Percentiles rank a stretch among this genome's conserved stretches.
phyloP scores from a whole-genome alignment of 2,113 vertebrate species.

The Sturnus vulgaris region DNA sequence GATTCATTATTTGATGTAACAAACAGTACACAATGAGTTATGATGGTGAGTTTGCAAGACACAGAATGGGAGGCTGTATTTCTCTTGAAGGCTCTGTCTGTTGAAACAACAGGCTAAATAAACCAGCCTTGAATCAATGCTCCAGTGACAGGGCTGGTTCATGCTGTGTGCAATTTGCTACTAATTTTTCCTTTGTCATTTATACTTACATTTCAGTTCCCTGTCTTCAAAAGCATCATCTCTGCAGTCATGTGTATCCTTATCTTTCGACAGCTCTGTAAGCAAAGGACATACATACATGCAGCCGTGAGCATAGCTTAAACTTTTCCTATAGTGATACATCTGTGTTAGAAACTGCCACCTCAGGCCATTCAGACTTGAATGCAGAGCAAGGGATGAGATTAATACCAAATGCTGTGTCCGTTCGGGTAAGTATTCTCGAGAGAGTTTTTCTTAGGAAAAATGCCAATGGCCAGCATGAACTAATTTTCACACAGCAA shows the following conservation, averaged over 20 bases:
- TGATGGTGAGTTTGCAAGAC: neutral
- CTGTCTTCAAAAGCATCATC: neutral
- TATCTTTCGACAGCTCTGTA: constrained; percentile 31
- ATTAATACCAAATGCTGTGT: neutral
- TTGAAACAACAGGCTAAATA: neutral
- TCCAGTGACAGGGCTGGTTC: neutral
- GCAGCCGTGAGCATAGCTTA: neutral
- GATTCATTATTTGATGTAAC: neutral
- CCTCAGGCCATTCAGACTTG: neutral
- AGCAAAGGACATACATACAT: neutral
- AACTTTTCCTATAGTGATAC: neutral
- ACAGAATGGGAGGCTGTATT: neutral
- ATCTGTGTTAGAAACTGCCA: neutral
- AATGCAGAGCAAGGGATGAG: neutral
- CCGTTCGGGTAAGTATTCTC: neutral
- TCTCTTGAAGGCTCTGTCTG: neutral
- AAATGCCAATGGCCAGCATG: neutral
- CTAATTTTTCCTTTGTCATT: neutral
- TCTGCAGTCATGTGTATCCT: neutral
- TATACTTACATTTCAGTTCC: constrained; percentile 56
- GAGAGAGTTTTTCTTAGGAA: neutral
- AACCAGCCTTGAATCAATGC: neutral
- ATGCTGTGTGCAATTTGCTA: neutral
- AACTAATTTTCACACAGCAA: neutral
- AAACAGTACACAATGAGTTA: neutral